These are phyloP conservation scores for Drosophila rubida DNA, from an alignment of 2,888 invertebrate genomes.

Conservation along the genomic window DNA sequence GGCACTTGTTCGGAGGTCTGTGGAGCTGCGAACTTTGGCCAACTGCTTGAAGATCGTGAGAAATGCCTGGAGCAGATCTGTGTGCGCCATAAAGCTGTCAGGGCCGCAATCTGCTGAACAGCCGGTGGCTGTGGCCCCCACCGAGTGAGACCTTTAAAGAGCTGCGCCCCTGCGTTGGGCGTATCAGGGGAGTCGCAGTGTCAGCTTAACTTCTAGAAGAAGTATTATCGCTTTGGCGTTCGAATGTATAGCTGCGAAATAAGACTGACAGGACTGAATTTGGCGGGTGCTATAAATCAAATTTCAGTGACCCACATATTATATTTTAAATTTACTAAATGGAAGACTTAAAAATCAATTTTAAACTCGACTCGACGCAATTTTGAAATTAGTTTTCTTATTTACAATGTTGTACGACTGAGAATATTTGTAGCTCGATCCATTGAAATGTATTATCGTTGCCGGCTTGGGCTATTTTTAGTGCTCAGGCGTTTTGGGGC, in stretches of 20 bases:
- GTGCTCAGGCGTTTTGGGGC: not conserved
- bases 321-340: no score
- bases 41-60: slow-evolving; percentile 54
- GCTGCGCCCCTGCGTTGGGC: slow-evolving; percentile 55
- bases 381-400: no score
- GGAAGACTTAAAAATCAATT: no score
- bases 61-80: slow-evolving; percentile 32
- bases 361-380: no score
- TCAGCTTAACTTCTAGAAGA: not conserved
- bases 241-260: no score
- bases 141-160: slow-evolving; percentile 32
- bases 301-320: no score
- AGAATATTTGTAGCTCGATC: not conserved
- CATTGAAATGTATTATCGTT: not conserved
- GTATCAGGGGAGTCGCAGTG: slow-evolving; percentile 38
- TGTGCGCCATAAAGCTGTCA: slow-evolving; percentile 13
- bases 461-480: not conserved
- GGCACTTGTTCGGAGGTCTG: slow-evolving; percentile 30
- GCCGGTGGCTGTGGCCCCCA: slow-evolving; percentile 51
- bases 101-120: slow-evolving; percentile 43
- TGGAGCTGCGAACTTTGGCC: slow-evolving; percentile 32
- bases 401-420: no score
- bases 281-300: no score
- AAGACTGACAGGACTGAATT: no score
- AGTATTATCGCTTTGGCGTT: no score